phyloP scores from a whole-genome alignment of 2,113 vertebrate genomes.

The Pterocles gutturalis region DNA sequence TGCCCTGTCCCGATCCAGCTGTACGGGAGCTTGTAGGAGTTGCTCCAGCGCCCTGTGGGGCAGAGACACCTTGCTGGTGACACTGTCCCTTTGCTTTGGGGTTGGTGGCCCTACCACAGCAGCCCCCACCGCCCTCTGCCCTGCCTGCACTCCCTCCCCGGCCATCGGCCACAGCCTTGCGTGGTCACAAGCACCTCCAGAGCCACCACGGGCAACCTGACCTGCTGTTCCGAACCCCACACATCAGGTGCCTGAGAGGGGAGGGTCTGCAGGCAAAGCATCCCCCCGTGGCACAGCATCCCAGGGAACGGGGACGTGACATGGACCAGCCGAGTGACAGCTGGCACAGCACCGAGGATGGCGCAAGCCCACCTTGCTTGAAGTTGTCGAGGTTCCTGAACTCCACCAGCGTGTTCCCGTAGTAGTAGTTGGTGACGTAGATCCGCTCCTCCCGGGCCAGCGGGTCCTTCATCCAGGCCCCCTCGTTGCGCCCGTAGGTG shows the following conservation, averaged over 20 bases:
- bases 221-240: not conserved
- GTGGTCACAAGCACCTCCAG: not conserved
- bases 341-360: fast-evolving
- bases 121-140: not conserved
- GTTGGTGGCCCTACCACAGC: fast-evolving
- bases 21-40: slow-evolving; percentile 96
- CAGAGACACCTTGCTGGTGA: not conserved
- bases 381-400: slow-evolving; percentile 95
- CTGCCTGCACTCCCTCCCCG: not conserved
- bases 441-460: slow-evolving; percentile 87
- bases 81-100: not conserved
- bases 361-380: slow-evolving; percentile 84
- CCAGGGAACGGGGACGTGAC: fast-evolving
- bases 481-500: slow-evolving; percentile 90
- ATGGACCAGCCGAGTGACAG: fast-evolving
- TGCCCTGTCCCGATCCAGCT: slow-evolving; percentile 97
- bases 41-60: slow-evolving; percentile 90
- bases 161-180: not conserved
- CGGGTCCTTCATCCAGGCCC: slow-evolving; percentile 99
- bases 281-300: not conserved
- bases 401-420: slow-evolving; percentile 93
- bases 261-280: not conserved
- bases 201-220: not conserved
- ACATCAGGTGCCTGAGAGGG: fast-evolving
- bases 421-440: slow-evolving; percentile 94